A percentile compares a stretch with the other conserved stretches of the same genome.
Evolutionary conservation across 2,797 vertebrate species (phyloP).

Genomic region (Masticophis lateralis): DNA sequence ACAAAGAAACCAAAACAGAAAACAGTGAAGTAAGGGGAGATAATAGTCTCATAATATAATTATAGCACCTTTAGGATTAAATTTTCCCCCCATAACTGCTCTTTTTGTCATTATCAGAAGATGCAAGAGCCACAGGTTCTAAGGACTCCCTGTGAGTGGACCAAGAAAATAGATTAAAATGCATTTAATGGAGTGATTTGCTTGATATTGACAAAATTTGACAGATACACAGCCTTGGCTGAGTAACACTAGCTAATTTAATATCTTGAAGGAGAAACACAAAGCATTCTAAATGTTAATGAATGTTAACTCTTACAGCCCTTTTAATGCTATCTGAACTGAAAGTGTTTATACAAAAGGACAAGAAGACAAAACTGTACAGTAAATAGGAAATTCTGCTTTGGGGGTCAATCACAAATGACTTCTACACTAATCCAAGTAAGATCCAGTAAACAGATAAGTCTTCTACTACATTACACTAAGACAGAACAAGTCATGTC

Average conservation of each 20-base stretch:
- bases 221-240: conserved; percentile 57
- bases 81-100: conserved; percentile 30
- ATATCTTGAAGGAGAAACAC: conserved; percentile 49
- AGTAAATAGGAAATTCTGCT: conserved; percentile 59
- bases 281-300: conserved; percentile 55
- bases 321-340: conserved; percentile 41
- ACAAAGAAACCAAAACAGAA: not conserved
- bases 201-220: conserved; percentile 60
- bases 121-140: conserved; percentile 41
- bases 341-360: conserved; percentile 51
- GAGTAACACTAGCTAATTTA: conserved; percentile 60
- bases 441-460: conserved; percentile 67
- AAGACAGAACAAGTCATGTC: conserved; percentile 49
- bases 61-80: conserved; percentile 25
- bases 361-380: conserved; percentile 47
- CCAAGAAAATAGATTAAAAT: conserved; percentile 47
- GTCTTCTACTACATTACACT: conserved; percentile 36
- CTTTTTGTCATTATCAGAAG: conserved; percentile 43
- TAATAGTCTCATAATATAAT: conserved; percentile 10
- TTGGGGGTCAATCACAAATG: conserved; percentile 48
- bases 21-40: not conserved
- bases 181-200: conserved; percentile 58
- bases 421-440: conserved; percentile 51
- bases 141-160: conserved; percentile 43
- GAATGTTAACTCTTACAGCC: conserved; percentile 51